Conservation (phyloP, 2,797 vertebrate genomes). For the Scyliorhinus canicula region DNA sequence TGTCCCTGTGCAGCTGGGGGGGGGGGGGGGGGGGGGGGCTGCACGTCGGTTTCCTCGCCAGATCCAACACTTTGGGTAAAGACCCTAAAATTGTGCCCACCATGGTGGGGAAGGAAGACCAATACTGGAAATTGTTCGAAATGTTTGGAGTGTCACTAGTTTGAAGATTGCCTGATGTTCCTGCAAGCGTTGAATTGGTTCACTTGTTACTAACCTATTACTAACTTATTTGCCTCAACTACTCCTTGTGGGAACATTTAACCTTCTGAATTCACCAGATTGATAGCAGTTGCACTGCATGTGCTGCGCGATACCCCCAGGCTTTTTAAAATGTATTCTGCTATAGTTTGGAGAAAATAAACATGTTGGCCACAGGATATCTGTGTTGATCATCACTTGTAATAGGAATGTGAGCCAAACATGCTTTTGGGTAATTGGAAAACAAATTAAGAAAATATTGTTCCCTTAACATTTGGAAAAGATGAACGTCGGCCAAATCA, state of each 20-base stretch:
- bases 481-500: not conserved
- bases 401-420: not conserved
- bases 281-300: not conserved
- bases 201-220: not conserved
- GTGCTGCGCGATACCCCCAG: not conserved
- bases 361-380: constrained; percentile 1
- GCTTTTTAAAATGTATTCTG: too few species aligned
- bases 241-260: not conserved
- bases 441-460: constrained; percentile 15
- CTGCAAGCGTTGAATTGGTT: not conserved
- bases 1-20: too few species aligned
- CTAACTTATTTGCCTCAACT: not conserved
- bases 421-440: constrained; percentile 10
- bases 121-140: not conserved
- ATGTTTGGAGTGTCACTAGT: not conserved
- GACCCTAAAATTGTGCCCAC: too few species aligned
- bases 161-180: not conserved
- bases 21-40: too few species aligned
- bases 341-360: not conserved
- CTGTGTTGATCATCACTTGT: not conserved
- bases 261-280: not conserved
- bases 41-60: too few species aligned
- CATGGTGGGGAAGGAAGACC: not conserved
- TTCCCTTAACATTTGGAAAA: not conserved
- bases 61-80: too few species aligned